Conservation (phyloP, 1,140 invertebrate species). For the Papilio dardanus region DNA sequence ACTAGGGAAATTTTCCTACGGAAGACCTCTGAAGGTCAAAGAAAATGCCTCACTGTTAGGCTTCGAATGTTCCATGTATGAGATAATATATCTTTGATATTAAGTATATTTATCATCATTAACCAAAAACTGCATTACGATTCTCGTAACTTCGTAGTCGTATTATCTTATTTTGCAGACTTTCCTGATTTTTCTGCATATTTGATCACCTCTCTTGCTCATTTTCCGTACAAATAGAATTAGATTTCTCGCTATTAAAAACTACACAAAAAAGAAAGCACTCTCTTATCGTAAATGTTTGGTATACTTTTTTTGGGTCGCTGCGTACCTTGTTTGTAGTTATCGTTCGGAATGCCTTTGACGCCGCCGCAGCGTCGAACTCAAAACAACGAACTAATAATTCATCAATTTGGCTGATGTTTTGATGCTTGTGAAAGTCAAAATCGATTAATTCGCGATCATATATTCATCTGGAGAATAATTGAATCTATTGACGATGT, state of each 20-base stretch:
- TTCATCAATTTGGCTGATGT: conserved; percentile 51
- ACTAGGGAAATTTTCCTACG: too few species aligned
- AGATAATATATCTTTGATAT: too few species aligned
- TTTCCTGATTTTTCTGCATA: too few species aligned
- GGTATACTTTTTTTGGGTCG: conserved; percentile 17
- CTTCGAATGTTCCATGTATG: too few species aligned
- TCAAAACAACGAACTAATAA: conserved; percentile 42
- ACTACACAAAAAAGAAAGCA: conserved; percentile 20
- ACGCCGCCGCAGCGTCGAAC: conserved; percentile 39
- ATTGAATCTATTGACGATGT: conserved; percentile 20
- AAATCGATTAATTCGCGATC: conserved; percentile 58
- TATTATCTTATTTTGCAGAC: too few species aligned
- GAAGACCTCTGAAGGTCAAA: too few species aligned
- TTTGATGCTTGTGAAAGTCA: conserved; percentile 56
- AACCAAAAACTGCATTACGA: too few species aligned
- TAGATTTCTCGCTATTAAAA: conserved; percentile 1
- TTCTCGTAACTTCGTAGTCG: too few species aligned
- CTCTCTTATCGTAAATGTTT: not conserved
- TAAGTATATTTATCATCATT: too few species aligned
- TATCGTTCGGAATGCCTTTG: conserved; percentile 48
- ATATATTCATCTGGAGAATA: conserved; percentile 45
- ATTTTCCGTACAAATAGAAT: not conserved
- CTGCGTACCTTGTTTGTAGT: conserved; percentile 19
- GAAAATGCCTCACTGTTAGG: too few species aligned
- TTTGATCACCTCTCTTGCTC: not conserved